These are phyloP conservation scores for Delphinapterus leucas DNA, from an alignment of 2,113 vertebrate genomes.

Conservation along the genomic window DNA sequence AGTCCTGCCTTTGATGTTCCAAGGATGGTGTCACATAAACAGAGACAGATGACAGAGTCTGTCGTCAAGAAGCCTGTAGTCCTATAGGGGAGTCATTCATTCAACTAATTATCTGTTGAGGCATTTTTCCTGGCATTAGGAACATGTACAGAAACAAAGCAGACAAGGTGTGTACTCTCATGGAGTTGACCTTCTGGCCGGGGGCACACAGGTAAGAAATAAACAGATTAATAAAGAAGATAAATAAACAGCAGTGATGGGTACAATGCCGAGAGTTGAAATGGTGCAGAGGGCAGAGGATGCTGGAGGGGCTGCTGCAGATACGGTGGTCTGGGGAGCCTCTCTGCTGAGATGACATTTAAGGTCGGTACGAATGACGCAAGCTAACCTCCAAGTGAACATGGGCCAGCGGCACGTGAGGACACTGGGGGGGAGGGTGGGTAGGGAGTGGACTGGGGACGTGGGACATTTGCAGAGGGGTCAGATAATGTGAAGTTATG, in stretches of 20 bases:
- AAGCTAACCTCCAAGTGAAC: not conserved
- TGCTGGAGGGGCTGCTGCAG: not conserved
- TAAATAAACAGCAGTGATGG: not conserved
- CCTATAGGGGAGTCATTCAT: not conserved
- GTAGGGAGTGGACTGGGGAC: not conserved
- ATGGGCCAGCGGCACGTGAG: not conserved
- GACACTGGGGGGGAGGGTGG: fast-evolving
- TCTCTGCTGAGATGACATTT: not conserved
- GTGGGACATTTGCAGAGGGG: not conserved
- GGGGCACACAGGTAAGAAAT: not conserved
- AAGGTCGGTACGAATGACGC: not conserved
- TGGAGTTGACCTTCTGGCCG: not conserved
- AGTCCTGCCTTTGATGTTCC: not conserved
- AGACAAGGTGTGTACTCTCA: not conserved
- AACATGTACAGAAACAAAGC: not conserved
- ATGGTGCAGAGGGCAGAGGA: not conserved
- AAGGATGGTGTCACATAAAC: not conserved
- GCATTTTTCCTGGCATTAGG: not conserved
- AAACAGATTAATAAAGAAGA: not conserved
- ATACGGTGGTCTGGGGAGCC: not conserved
- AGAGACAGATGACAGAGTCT: not conserved
- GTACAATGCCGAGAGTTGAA: not conserved
- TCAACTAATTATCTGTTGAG: not conserved
- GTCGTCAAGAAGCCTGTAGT: not conserved
- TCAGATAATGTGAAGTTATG: not conserved